Evolutionary conservation across 2,888 invertebrate species (phyloP).

Genomic region (Eupsilia transversa): DNA sequence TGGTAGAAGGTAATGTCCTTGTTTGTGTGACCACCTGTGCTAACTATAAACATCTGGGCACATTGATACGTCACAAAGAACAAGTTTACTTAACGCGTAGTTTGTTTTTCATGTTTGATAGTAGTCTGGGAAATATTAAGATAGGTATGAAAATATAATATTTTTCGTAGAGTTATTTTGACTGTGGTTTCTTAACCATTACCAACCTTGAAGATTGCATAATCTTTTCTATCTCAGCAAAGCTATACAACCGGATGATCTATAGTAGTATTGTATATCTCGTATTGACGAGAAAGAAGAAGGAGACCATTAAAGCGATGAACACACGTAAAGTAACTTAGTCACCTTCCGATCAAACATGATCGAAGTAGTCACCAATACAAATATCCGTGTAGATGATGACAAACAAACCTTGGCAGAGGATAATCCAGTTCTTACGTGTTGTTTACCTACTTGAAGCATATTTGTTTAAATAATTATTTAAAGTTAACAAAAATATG

Average conservation of each 20-base stretch:
- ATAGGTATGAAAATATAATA: not conserved
- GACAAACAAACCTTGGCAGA: constrained; percentile 47
- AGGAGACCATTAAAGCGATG: not conserved
- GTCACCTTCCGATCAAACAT: constrained; percentile 21
- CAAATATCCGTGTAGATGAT: constrained; percentile 49
- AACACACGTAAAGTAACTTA: constrained; percentile 11
- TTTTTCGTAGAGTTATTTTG: not conserved
- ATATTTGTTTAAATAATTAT: constrained; percentile 14
- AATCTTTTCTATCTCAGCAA: no score
- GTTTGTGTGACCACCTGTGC: constrained; percentile 38
- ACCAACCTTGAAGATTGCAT: not conserved
- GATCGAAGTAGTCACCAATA: constrained; percentile 37
- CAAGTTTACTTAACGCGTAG: constrained; percentile 15
- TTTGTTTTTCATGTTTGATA: constrained; percentile 25
- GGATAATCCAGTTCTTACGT: constrained; percentile 51
- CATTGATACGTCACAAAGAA: constrained; percentile 43
- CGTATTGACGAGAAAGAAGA: not conserved
- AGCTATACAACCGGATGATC: not conserved
- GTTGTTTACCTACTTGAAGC: constrained; percentile 22
- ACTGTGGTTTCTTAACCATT: not conserved
- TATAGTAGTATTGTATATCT: not conserved
- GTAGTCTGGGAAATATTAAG: constrained; percentile 11
- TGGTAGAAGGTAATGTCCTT: constrained; percentile 43
- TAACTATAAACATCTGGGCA: constrained; percentile 30
- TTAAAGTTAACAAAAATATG: not conserved